These are phyloP conservation scores for Donacobius atricapilla DNA, from an alignment of 2,113 vertebrate species.

Conservation along the genomic window DNA sequence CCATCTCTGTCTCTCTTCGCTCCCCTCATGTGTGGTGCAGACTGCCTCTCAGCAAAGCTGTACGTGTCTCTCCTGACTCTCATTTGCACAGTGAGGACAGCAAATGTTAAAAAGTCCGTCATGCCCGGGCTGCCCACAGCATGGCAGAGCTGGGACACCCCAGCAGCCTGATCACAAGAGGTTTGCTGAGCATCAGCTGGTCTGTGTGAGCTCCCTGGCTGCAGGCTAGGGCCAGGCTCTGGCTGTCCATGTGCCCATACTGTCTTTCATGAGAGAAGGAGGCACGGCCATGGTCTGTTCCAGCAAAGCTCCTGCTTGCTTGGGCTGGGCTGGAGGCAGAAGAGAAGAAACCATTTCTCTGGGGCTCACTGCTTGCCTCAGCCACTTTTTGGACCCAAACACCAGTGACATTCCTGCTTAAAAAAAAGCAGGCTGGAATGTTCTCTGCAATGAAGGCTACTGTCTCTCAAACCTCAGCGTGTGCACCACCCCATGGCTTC, in stretches of 20 bases:
- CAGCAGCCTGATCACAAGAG: not conserved
- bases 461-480: not conserved
- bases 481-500: not conserved
- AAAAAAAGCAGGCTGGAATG: not conserved
- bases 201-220: not conserved
- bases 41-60: not conserved
- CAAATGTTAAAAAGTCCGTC: not conserved
- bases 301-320: not conserved
- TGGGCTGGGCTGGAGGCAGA: not conserved
- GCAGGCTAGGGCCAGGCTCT: not conserved
- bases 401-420: not conserved
- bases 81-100: not conserved
- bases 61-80: not conserved
- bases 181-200: not conserved
- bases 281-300: not conserved
- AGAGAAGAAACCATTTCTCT: not conserved
- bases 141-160: not conserved
- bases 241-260: fast-evolving
- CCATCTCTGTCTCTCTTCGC: not conserved
- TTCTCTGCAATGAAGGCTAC: not conserved
- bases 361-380: not conserved
- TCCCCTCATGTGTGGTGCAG: not conserved
- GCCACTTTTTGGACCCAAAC: not conserved
- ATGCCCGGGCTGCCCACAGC: not conserved
- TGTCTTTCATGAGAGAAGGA: not conserved